Evolutionary conservation across 2,888 invertebrate genomes (phyloP).

Genomic region (Resseliella maxima): DNA sequence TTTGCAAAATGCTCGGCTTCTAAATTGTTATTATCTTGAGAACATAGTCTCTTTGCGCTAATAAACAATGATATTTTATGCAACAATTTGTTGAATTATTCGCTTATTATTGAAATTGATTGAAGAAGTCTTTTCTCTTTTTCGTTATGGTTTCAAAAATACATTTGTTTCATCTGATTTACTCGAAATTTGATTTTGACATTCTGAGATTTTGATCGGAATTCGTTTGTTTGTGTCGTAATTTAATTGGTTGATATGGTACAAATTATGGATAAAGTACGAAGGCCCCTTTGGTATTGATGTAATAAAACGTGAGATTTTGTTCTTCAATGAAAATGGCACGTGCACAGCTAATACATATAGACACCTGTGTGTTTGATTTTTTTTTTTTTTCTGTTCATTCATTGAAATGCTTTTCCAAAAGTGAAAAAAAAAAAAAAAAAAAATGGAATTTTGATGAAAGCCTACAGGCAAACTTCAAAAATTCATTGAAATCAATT

Average conservation of each 20-base stretch:
- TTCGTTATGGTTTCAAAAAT: not conserved
- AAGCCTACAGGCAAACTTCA: not conserved
- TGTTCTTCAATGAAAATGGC: not conserved
- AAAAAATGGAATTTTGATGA: not conserved
- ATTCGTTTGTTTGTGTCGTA: not conserved
- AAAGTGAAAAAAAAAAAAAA: not conserved
- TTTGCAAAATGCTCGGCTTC: not conserved
- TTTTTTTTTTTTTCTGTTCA: too few relatives aligned
- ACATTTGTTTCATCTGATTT: not conserved
- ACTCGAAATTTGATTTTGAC: not conserved
- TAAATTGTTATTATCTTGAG: not conserved
- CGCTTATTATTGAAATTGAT: not conserved
- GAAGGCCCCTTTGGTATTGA: too few relatives aligned
- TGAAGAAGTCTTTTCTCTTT: not conserved
- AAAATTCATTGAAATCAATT: not conserved
- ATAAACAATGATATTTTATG: not conserved
- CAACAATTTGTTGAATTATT: not conserved
- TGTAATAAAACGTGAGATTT: too few relatives aligned
- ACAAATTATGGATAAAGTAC: not conserved
- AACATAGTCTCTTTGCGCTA: not conserved
- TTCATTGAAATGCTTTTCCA: not conserved
- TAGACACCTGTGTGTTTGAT: conserved; percentile 2
- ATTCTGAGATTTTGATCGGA: not conserved
- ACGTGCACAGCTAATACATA: not conserved
- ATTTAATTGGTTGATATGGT: not conserved